Conservation (phyloP, 2,888 invertebrate genomes). For the Pemphredon lugubris region DNA sequence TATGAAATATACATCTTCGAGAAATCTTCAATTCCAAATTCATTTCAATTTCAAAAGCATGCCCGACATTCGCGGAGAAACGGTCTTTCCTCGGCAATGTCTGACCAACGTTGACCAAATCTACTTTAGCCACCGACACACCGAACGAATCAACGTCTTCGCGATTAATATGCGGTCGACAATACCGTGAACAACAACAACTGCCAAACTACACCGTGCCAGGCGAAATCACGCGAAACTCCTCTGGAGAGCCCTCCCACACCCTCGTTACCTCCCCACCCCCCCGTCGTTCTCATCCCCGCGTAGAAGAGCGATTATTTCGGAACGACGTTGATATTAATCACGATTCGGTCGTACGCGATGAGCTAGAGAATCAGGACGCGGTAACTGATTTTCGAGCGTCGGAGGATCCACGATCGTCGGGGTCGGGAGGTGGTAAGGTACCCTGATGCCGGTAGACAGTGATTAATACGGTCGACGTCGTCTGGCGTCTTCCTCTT, state of each 20-base stretch:
- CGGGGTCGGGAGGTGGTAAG: slow-evolving; percentile 53
- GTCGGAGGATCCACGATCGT: slow-evolving; percentile 46
- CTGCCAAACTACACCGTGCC: no score
- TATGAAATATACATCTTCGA: no score
- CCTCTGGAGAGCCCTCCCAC: not conserved
- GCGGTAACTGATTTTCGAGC: slow-evolving; percentile 66
- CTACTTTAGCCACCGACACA: no score
- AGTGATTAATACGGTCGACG: slow-evolving; percentile 79
- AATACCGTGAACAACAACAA: no score
- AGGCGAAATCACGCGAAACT: no score
- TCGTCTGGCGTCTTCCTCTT: slow-evolving; percentile 78
- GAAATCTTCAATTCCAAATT: no score
- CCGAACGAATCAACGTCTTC: no score
- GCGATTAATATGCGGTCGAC: no score
- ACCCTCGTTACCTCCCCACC: slow-evolving; percentile 7
- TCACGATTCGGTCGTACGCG: slow-evolving; percentile 52
- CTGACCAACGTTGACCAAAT: no score
- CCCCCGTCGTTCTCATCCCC: slow-evolving; percentile 4
- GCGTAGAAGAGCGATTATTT: slow-evolving; percentile 38
- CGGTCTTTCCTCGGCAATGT: no score
- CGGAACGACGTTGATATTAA: slow-evolving; percentile 50
- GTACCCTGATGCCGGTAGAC: slow-evolving; percentile 72
- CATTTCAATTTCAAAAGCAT: no score
- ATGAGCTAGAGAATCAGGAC: slow-evolving; percentile 60
- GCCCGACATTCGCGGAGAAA: no score